Percentiles rank a stretch among this genome's conserved stretches.
Evolutionary conservation across 2,113 vertebrate species (phyloP).

Genomic region (Tenrec ecaudatus): DNA sequence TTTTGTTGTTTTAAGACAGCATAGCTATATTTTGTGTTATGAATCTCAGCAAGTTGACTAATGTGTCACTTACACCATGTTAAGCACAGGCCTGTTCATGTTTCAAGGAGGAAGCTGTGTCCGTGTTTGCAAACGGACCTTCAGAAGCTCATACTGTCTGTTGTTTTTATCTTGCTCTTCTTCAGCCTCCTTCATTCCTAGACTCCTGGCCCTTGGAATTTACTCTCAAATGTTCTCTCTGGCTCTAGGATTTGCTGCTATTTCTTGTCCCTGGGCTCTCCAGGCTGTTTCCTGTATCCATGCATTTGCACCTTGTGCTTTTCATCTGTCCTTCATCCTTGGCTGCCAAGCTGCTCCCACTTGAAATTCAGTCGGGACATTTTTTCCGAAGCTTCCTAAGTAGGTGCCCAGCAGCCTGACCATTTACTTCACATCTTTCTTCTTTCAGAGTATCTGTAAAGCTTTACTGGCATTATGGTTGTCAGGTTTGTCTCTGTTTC

Average conservation of each 20-base stretch:
- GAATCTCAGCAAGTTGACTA: conserved; percentile 33
- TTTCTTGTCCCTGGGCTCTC: background rate
- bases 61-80: conserved; percentile 4
- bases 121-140: background rate
- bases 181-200: background rate
- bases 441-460: background rate
- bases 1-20: conserved; percentile 20
- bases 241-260: background rate
- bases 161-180: background rate
- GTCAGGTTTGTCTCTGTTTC: background rate
- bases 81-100: conserved; percentile 44
- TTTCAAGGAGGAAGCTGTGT: conserved; percentile 27
- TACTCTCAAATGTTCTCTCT: background rate
- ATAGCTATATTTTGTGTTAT: conserved; percentile 15
- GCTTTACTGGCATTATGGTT: background rate
- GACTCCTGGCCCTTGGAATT: background rate
- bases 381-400: background rate
- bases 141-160: background rate
- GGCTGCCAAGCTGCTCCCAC: background rate
- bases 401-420: background rate
- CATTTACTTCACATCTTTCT: background rate
- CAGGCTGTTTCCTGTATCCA: background rate
- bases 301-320: fast-evolving
- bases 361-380: background rate
- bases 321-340: background rate